Base-by-base conservation (phyloP, 2,113 vertebrate genomes). In the Thymallus thymallus region DNA sequence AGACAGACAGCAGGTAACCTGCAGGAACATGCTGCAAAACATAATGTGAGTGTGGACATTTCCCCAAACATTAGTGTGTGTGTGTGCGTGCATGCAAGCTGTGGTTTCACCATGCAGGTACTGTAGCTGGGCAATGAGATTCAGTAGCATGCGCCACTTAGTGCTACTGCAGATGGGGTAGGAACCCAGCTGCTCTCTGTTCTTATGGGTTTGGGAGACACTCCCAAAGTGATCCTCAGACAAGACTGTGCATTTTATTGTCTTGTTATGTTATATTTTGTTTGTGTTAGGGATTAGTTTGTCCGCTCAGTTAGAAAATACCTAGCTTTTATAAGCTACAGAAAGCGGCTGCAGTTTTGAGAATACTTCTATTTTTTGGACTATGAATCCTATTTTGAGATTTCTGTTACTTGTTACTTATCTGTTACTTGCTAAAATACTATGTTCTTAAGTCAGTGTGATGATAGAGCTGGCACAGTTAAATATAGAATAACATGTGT, bases 171-270 rank as follows among this genome's bases (percentile, higher is more conserved):
- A 67, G 65, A 67, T 41, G 65, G 65, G 20, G 20, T 9, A 32
- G 29, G 65, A 41, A 67, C 30, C 32, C 65, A 67, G 65, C 65
- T 67, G 65, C 29, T 41, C 32, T 67, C 65, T 35, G 26, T 20
- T 67, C 30, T 30, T 67, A 35, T n/a, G 65, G 65, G 63, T 3
- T 67, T 67, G 9, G 24, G 62, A 67, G 32, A 22, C 0, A 26
- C 20, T 67, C 18, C 16, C 1, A 67, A 41, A 67, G 65, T 35
- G 32, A 67, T 14, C 32, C 65, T 71, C 76, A 85, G 84, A 71
- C 68, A 69, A 80, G 83, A 82, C 76, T 0, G 65, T 80, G 78
- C 80, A 88, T 88, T 85, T 85, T 84, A 84, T 85, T 84, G 85
- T 22, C 29, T 20, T 22, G 29, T 32, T 67, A 41, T 32, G 30